A percentile compares a stretch with the other conserved stretches of the same genome.
These are phyloP conservation scores for Euplagia quadripunctaria DNA, from an alignment of 2,888 invertebrate genomes.

Conservation along the genomic window DNA sequence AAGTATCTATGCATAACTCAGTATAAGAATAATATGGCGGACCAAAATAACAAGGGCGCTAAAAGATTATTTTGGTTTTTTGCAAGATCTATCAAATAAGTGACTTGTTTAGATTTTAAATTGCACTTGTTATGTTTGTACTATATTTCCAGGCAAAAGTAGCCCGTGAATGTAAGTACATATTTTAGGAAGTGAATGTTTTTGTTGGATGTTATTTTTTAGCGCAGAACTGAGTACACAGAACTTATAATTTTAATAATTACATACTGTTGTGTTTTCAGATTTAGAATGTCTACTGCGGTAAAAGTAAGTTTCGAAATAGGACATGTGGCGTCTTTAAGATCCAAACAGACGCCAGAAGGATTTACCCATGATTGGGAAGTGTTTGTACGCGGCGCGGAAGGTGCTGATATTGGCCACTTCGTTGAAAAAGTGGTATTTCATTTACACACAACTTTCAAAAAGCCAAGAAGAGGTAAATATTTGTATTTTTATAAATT, in stretches of 20 bases:
- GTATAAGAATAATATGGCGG: conserved; percentile 78
- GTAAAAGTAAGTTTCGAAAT: conserved; percentile 94
- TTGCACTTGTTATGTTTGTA: conserved; percentile 53
- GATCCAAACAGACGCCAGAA: conserved; percentile 93
- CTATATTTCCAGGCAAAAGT: conserved; percentile 40
- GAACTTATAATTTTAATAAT: conserved; percentile 43
- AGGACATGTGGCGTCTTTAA: conserved; percentile 95
- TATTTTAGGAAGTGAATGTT: conserved; percentile 27
- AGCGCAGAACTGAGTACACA: conserved; percentile 36
- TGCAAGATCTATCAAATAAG: conserved; percentile 61
- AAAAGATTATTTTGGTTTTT: conserved; percentile 79
- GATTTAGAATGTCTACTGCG: conserved; percentile 74
- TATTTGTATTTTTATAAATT: not conserved
- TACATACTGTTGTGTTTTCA: conserved; percentile 48
- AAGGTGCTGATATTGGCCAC: conserved; percentile 94
- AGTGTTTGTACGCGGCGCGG: conserved; percentile 96
- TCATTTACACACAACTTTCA: conserved; percentile 96
- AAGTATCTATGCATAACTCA: conserved; percentile 30
- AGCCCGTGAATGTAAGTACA: conserved; percentile 56
- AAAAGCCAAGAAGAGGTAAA: conserved; percentile 95
- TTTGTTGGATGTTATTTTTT: conserved; percentile 50
- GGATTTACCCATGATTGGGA: conserved; percentile 99
- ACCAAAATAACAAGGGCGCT: conserved; percentile 87
- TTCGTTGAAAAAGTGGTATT: conserved; percentile 98
- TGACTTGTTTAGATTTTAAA: conserved; percentile 56